Conservation (phyloP, 2,797 vertebrate genomes). For the Morelia viridis region DNA sequence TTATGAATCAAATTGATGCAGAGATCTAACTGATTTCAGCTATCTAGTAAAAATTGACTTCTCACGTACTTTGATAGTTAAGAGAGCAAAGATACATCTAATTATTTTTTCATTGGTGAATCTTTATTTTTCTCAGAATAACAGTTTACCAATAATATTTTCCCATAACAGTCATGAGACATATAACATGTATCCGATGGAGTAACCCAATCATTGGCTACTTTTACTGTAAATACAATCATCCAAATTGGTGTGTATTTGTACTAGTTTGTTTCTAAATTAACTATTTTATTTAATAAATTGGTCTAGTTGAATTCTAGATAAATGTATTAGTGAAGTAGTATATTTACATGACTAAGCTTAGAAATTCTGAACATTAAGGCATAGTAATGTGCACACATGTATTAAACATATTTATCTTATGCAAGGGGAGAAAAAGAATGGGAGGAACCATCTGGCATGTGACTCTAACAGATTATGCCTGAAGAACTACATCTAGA, state of each 20-base stretch:
- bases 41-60: neutral
- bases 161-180: neutral
- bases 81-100: neutral
- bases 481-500: neutral
- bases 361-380: neutral
- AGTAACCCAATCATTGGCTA: neutral
- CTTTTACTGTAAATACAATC: neutral
- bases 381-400: neutral
- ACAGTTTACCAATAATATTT: neutral
- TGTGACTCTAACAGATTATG: neutral
- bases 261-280: neutral
- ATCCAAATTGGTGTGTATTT: neutral
- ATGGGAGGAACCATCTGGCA: neutral
- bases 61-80: neutral
- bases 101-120: neutral
- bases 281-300: neutral
- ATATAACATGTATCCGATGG: neutral
- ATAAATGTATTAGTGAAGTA: neutral
- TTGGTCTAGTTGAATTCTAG: neutral
- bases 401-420: neutral
- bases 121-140: neutral
- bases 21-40: neutral
- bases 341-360: neutral
- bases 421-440: neutral
- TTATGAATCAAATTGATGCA: neutral